Conservation (phyloP, 2,797 vertebrate genomes). For the Brachymystax lenok region DNA sequence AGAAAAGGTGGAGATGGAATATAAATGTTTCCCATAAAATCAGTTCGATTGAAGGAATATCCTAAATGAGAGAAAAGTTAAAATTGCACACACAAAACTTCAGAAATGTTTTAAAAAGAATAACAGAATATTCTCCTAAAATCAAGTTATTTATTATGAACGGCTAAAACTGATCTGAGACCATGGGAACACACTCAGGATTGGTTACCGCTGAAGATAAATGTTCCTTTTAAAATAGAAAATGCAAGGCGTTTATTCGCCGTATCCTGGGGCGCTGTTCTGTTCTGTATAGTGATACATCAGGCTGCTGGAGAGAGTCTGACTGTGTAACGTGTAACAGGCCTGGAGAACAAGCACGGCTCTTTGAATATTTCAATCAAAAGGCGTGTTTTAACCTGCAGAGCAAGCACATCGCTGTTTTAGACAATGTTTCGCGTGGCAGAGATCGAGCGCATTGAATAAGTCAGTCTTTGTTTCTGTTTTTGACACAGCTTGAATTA, state of each 20-base stretch:
- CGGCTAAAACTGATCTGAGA: no score
- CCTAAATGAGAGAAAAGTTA: neutral
- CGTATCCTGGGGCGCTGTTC: constrained; percentile 63
- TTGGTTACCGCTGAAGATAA: constrained; percentile 49
- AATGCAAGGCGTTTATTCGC: constrained; percentile 59
- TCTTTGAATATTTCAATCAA: constrained; percentile 60
- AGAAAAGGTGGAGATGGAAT: neutral
- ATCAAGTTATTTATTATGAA: no score
- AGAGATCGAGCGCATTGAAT: neutral
- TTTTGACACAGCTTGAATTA: neutral
- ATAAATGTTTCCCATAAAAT: neutral
- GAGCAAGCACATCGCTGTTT: constrained; percentile 30
- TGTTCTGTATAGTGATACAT: constrained; percentile 66
- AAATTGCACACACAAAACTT: no score
- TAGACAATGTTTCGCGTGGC: neutral
- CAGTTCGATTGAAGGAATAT: neutral
- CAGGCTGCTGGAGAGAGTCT: constrained; percentile 29
- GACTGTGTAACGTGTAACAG: constrained; percentile 27
- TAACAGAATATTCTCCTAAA: no score
- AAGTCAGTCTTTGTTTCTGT: neutral
- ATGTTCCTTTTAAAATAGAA: constrained; percentile 15
- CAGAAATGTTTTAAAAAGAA: no score
- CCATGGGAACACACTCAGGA: constrained; percentile 23
- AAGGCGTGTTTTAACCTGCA: constrained; percentile 44
- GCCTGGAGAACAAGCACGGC: constrained; percentile 55